Evolutionary conservation across 1,140 invertebrate genomes (phyloP), one percentile per base, ranked within the genome.

Genomic region (Heliconius congener): DNA sequence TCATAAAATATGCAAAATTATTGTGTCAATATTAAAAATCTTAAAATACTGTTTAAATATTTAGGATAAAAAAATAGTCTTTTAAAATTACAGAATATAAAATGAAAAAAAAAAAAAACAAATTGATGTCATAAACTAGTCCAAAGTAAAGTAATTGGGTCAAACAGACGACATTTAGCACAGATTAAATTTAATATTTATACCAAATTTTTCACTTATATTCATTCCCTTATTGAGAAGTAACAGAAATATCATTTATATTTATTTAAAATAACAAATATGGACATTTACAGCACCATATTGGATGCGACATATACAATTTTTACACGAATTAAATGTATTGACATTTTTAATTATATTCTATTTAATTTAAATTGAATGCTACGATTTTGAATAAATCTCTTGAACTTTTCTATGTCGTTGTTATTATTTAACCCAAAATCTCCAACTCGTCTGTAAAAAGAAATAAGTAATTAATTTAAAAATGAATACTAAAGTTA

Each of bases 371-470:
- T 57, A 73, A 78, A 77, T 74, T 77, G 52, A 81, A 73, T 57
- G 55, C 72, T 81, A 77, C 60, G 76, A 80, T 74, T 82, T 83
- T 72, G 81, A 84, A 81, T 82, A 83, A 74, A 66, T 66, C 60
- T 80, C 78, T 84, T 86, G 83, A 83, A 83, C 83, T 82, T 85
- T 80, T 86, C 81, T 88, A 85, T 79, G 71, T 88, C 83, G 84
- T 87, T 88, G 86, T 86, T 87, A 83, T 77, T 79, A 80, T 81
- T 85, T 85, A 85, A 90, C 87, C 89, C 86, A 92, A 90, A 85
- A 87, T 89, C 84, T 86, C 88, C 88, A 89, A 84, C 84, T 89
- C 87, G 85, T 88, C 91, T 93, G 91, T 74, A 91, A 91, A 13
- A 79, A 66, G 19, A 52, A 52, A 6, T 4, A 52, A 19, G 18